Conservation (phyloP, 2,888 invertebrate species). For the Nephrotoma appendiculata region DNA sequence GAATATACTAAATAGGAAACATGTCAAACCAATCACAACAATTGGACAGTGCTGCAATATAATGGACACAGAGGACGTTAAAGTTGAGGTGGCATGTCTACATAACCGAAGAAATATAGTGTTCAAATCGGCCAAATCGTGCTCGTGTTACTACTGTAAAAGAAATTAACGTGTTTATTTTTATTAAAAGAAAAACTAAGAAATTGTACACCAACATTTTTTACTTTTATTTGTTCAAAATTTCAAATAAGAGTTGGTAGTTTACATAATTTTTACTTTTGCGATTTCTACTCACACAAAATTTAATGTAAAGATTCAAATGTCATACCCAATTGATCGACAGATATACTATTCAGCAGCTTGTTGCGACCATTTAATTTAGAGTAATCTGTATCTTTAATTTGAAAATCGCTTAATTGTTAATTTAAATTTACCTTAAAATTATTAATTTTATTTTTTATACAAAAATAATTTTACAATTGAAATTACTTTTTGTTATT, state of each 20-base stretch:
- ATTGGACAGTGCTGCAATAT: constrained; percentile 82
- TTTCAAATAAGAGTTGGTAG: neutral
- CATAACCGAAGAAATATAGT: constrained; percentile 62
- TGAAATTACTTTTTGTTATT: neutral
- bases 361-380: neutral
- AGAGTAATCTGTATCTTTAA: neutral
- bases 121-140: constrained; percentile 70
- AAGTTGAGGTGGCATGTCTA: constrained; percentile 61
- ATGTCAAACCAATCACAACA: constrained; percentile 53
- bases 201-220: neutral
- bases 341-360: neutral
- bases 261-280: neutral
- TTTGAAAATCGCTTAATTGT: neutral
- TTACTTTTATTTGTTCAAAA: neutral
- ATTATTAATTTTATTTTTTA: neutral
- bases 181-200: neutral
- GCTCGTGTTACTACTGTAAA: constrained; percentile 77
- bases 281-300: neutral
- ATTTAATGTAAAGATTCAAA: neutral
- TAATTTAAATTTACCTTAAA: neutral
- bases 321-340: neutral
- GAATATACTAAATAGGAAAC: constrained; percentile 25
- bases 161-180: neutral
- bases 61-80: constrained; percentile 74
- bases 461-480: neutral